Base-by-base conservation (phyloP, 2,888 invertebrate genomes). In the Papilio elwesi region DNA sequence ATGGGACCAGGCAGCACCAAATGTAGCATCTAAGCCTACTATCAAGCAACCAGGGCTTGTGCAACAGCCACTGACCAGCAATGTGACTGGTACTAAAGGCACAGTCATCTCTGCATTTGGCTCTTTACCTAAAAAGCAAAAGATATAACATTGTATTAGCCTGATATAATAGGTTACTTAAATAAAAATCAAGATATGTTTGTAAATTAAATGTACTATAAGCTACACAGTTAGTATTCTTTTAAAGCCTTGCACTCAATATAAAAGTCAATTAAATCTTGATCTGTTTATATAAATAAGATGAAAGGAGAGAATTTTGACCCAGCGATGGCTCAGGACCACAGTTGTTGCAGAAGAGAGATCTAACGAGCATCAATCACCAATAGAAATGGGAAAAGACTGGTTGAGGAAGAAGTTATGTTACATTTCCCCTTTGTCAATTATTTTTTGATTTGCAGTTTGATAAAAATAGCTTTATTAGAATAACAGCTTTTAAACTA, bases 101-200 rank as follows among this genome's bases (percentile, higher is more conserved):
- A 98, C 98, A 0, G 97, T 98, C 57, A 98, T 98, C 82, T 98
- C 98, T 36, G 98, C 98, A 38, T 98, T 98, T 91, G 98, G 98
- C 47, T 97, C 97, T 15, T 94, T 98, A 78, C 97, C 97, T 10
- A 98, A 98, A 85, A 98, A 98, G 91, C 95, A 95, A 70, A 95
- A 95, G 85, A 80, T 92, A 74, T 95, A 87, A 94, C 79, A 79
- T 8, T n/a, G n/a, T 12, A 11, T 43, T 53, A 49, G 10, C 26
- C 51, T 49, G 36, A 51, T 6, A 26, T 26, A 26, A 26, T 6
- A 16, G 26, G 26, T 36, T 6, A 43, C 43, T 43, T 4, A 7
- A 43, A 43, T 1, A 9, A 9, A 49, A 13, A 38, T 65, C n/a
- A 6, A 12, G 9, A 65, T 43, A 43, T 6, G 15, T 43, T 10